Evolutionary conservation across 2,888 invertebrate species (phyloP).

Genomic region (Campaea margaritaria): DNA sequence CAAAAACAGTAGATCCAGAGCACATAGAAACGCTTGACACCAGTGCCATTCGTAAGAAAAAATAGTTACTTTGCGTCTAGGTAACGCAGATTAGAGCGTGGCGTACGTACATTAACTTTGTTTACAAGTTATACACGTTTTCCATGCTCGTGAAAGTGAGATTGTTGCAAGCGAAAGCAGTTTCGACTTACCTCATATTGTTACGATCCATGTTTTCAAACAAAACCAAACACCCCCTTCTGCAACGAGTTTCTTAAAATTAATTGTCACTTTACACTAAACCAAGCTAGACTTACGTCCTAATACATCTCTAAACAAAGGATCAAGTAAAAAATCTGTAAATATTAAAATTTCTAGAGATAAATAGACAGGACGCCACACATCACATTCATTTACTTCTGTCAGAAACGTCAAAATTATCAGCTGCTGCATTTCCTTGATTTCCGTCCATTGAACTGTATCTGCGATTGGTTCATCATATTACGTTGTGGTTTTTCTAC

Average conservation of each 20-base stretch:
- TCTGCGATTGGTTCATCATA: slow-evolving; percentile 46
- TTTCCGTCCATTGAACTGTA: slow-evolving; percentile 53
- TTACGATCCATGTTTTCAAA: slow-evolving; percentile 75
- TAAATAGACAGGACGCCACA: slow-evolving; percentile 75
- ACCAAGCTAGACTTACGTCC: slow-evolving; percentile 51
- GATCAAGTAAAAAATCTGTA: slow-evolving; percentile 62
- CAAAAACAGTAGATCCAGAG: too few relatives aligned
- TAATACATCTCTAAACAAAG: slow-evolving; percentile 67
- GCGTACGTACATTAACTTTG: slow-evolving; percentile 5
- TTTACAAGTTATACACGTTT: slow-evolving; percentile 19
- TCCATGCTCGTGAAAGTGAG: slow-evolving; percentile 44
- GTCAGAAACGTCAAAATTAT: slow-evolving; percentile 42
- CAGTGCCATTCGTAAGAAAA: not conserved
- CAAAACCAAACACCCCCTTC: slow-evolving; percentile 40
- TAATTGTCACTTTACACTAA: slow-evolving; percentile 50
- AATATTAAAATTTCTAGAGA: slow-evolving; percentile 65
- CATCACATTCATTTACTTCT: slow-evolving; percentile 36
- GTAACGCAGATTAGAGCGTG: slow-evolving; percentile 4
- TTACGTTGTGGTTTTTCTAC: slow-evolving; percentile 14
- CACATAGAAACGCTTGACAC: too few relatives aligned
- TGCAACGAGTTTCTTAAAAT: slow-evolving; percentile 27
- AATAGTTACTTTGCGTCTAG: not conserved
- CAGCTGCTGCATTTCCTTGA: slow-evolving; percentile 35
- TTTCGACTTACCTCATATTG: slow-evolving; percentile 76
- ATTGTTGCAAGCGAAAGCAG: slow-evolving; percentile 54